phyloP scores from a whole-genome alignment of 2,113 vertebrate species.

The Bombycilla garrulus region DNA sequence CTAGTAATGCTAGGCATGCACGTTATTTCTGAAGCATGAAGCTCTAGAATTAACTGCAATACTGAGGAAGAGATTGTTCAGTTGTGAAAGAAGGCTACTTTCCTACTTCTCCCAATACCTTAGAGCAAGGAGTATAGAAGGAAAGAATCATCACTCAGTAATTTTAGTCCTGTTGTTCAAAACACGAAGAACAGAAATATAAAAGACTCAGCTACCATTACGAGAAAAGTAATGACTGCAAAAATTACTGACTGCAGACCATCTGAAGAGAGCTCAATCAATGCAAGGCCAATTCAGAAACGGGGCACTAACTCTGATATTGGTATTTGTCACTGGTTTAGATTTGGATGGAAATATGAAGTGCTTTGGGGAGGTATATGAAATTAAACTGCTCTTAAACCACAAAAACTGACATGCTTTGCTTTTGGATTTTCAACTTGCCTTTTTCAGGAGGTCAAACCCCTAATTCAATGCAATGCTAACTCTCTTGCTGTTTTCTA shows the following conservation, averaged over 20 bases:
- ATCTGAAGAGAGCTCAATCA: not conserved
- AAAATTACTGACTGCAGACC: not conserved
- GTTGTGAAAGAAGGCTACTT: not conserved
- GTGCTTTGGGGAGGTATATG: not conserved
- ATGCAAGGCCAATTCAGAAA: not conserved
- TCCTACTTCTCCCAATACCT: not conserved
- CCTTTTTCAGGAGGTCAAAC: not conserved
- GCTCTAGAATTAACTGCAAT: not conserved
- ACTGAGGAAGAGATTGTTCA: not conserved
- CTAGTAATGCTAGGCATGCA: not conserved
- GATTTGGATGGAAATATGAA: not conserved
- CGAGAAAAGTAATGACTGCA: not conserved
- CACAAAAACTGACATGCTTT: not conserved
- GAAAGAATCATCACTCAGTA: not conserved
- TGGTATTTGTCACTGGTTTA: not conserved
- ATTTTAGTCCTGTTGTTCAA: not conserved
- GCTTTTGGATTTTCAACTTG: not conserved
- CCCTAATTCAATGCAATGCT: not conserved
- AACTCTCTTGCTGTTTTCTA: not conserved
- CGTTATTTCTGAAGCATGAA: fast-evolving
- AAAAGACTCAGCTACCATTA: not conserved
- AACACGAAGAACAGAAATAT: not conserved
- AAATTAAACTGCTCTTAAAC: not conserved
- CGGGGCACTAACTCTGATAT: not conserved
- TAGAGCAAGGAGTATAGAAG: not conserved